phyloP scores from a whole-genome alignment of 1,140 invertebrate species.

The Aphelenchoides avenae region DNA sequence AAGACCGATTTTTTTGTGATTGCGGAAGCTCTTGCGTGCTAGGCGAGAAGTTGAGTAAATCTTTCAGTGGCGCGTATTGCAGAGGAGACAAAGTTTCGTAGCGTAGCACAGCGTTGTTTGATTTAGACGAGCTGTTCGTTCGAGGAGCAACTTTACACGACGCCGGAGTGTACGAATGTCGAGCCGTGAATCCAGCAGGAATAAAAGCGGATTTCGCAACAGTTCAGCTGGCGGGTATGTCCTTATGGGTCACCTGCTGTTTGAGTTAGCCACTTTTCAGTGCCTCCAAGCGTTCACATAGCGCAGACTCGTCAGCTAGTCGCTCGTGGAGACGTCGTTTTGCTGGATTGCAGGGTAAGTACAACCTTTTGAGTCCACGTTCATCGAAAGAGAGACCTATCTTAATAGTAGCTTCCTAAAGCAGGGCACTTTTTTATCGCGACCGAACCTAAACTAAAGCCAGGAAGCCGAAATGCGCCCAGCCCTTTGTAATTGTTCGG shows the following conservation, averaged over 20 bases:
- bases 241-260: constrained; percentile 24
- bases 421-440: too few relatives aligned
- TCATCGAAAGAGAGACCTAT: too few relatives aligned
- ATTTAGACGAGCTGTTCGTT: constrained; percentile 55
- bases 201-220: constrained; percentile 45
- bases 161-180: constrained; percentile 63
- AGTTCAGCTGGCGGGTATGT: constrained; percentile 41
- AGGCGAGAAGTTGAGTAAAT: constrained; percentile 3
- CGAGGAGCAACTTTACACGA: constrained; percentile 54
- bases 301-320: constrained; percentile 59
- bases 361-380: too few relatives aligned
- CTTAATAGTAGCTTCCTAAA: too few relatives aligned
- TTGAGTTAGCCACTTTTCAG: constrained; percentile 46
- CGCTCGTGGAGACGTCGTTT: constrained; percentile 44
- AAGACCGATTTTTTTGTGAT: too few relatives aligned
- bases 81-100: too few relatives aligned
- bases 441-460: too few relatives aligned
- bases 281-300: constrained; percentile 60
- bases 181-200: constrained; percentile 63
- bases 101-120: too few relatives aligned
- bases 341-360: constrained; percentile 56
- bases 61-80: too few relatives aligned
- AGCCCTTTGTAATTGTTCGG: too few relatives aligned
- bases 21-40: too few relatives aligned
- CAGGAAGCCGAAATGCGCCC: too few relatives aligned